Evolutionary conservation across 30 jellyfish, hydroid and myxozoan genomes (phyloP), one percentile per base, ranked within the genome.

Genomic region (Sanderia malayensis): DNA sequence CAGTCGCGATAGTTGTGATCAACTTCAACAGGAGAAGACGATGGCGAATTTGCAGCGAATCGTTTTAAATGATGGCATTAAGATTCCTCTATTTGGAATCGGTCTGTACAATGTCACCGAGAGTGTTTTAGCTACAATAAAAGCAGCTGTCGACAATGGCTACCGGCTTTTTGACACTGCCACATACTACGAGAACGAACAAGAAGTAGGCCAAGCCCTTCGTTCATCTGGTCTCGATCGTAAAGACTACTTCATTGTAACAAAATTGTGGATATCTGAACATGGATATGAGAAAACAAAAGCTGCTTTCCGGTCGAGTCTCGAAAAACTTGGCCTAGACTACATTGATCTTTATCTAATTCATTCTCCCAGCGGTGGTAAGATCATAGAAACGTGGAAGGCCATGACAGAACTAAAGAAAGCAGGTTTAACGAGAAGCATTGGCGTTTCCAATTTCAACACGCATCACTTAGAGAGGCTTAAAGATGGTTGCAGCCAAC

Each of bases 391-490:
- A 32, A 72, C 96, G 17, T 92, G 98, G 98, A 74, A 29, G 61
- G 95, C 96, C 23, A 60, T 92, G 70, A 24, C 67, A 9, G 98
- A 92, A 19, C 19, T 92, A 68, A 84, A 80, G 41, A 60, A 53
- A 19, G 95, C 82, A 31, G 98, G 98, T 13, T 67, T 76, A 2
- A 53, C 93, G 18, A 79, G 72, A 76, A 92, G 95, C 60, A 92
- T 84, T 63, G 98, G 98, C 41, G 98, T 92, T 8, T 92, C 98
- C 20, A 92, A 92, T 57, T 92, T 84, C 46, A 92, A 92, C 53
- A 80, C 67, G 3, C 88, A 92, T 27, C 98, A 92, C 74, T 65
- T 92, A 13, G 88, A 92, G 37, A 81, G 70, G 52, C 76, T 92
- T 1, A 46, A 61, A 34, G 80, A 19, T 2, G 80, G 75, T 0